Evolutionary conservation across 2,113 vertebrate genomes (phyloP).

Genomic region (Oncorhynchus masou): DNA sequence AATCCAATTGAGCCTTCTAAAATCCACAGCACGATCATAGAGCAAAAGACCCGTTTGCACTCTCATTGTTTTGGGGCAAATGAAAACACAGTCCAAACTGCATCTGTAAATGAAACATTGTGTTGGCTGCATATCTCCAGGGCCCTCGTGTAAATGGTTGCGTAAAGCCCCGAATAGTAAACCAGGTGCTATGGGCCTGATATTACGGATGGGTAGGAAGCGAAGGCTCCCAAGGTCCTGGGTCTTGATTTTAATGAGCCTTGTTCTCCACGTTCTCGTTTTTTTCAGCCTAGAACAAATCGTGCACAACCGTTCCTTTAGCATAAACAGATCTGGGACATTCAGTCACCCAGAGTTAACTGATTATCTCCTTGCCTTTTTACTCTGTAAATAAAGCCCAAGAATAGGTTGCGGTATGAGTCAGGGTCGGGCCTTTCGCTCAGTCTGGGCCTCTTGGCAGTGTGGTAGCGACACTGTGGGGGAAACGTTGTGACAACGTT

Average conservation of each 20-base stretch:
- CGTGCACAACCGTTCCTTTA: not conserved
- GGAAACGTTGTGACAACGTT: constrained; percentile 7
- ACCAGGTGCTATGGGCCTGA: not conserved
- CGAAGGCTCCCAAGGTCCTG: not conserved
- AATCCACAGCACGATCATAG: not conserved
- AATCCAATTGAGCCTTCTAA: not conserved
- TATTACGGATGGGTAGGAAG: not conserved
- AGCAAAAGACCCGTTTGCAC: not conserved
- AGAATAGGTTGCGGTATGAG: constrained; percentile 4
- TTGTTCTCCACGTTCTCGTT: not conserved
- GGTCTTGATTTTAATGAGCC: not conserved
- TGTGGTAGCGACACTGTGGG: not conserved
- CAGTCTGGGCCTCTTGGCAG: not conserved
- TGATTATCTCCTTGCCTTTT: constrained; percentile 13
- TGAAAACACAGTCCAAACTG: not conserved
- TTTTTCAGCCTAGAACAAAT: not conserved
- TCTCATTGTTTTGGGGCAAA: not conserved
- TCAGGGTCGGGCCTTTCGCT: not conserved
- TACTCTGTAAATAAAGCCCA: not conserved
- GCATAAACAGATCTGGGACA: constrained; percentile 3
- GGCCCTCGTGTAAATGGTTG: not conserved
- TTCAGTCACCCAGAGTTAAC: constrained; percentile 6
- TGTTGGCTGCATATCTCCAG: not conserved
- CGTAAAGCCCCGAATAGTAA: constrained; percentile 12
- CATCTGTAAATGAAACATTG: not conserved